phyloP scores from a whole-genome alignment of 1,140 invertebrate species.

The Gryllus bimaculatus region DNA sequence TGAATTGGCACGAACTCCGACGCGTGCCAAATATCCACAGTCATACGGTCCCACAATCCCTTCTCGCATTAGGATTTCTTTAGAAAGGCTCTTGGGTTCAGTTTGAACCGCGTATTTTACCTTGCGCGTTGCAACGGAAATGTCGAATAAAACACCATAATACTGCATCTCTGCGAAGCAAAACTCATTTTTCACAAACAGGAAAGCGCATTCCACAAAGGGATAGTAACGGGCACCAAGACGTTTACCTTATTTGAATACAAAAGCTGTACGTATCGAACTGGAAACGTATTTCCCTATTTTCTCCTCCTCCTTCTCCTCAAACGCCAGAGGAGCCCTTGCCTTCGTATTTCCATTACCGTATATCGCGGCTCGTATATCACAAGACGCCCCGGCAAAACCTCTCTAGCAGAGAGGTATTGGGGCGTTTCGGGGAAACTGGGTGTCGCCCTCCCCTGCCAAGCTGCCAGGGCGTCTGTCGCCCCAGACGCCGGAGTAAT shows the following conservation, averaged over 20 bases:
- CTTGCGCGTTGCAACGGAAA: too few relatives aligned
- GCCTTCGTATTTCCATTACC: neutral
- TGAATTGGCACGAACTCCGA: too few relatives aligned
- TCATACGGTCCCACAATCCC: too few relatives aligned
- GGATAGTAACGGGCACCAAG: neutral
- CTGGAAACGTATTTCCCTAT: neutral
- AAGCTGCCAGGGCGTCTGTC: neutral
- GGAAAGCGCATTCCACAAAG: neutral
- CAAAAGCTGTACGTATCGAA: neutral
- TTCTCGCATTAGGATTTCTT: too few relatives aligned
- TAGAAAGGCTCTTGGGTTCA: too few relatives aligned
- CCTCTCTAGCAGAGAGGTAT: neutral
- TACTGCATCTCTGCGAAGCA: too few relatives aligned
- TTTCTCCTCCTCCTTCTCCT: neutral
- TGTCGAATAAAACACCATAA: too few relatives aligned
- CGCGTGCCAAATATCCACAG: too few relatives aligned
- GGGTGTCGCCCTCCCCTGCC: too few relatives aligned
- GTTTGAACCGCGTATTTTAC: too few relatives aligned
- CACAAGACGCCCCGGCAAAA: neutral
- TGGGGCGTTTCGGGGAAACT: neutral
- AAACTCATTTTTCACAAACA: too few relatives aligned
- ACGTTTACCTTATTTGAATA: neutral
- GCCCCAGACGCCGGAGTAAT: neutral
- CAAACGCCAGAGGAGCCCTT: neutral
- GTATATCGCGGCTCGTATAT: neutral